Evolutionary conservation across 1,140 invertebrate species (phyloP).

Genomic region (Procambarus clarkii): DNA sequence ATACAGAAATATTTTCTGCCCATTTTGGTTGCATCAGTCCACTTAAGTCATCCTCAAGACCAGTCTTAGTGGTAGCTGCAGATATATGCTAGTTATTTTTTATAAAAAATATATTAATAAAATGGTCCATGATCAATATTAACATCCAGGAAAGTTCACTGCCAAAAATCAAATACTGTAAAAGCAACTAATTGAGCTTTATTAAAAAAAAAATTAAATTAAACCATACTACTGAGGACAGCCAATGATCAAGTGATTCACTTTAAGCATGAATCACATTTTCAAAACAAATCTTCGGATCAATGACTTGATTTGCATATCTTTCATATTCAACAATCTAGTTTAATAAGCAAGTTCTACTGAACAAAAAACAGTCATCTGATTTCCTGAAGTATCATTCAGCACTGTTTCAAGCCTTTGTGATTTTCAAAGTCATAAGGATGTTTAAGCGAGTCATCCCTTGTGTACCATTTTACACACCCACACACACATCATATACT

Average conservation of each 20-base stretch:
- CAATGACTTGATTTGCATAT: constrained; percentile 51
- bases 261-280: constrained; percentile 26
- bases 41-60: constrained; percentile 9
- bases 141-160: background rate
- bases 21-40: constrained; percentile 5
- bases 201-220: background rate
- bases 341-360: constrained; percentile 47
- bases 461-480: background rate
- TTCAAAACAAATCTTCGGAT: constrained; percentile 34
- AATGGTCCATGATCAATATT: constrained; percentile 3
- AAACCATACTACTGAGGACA: background rate
- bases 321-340: constrained; percentile 35
- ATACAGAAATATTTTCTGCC: constrained; percentile 8
- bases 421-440: constrained; percentile 1
- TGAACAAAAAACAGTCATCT: constrained; percentile 20
- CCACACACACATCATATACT: constrained; percentile 22
- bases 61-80: background rate
- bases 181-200: background rate
- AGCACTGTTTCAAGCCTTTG: constrained; percentile 28
- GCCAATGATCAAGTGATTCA: constrained; percentile 2
- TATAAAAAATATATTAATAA: constrained; percentile 5
- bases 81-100: background rate
- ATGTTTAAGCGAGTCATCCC: background rate
- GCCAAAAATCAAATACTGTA: background rate
- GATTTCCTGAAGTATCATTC: constrained; percentile 28